Conservation (phyloP, 2,113 vertebrate genomes). For the Gymnogyps californianus region DNA sequence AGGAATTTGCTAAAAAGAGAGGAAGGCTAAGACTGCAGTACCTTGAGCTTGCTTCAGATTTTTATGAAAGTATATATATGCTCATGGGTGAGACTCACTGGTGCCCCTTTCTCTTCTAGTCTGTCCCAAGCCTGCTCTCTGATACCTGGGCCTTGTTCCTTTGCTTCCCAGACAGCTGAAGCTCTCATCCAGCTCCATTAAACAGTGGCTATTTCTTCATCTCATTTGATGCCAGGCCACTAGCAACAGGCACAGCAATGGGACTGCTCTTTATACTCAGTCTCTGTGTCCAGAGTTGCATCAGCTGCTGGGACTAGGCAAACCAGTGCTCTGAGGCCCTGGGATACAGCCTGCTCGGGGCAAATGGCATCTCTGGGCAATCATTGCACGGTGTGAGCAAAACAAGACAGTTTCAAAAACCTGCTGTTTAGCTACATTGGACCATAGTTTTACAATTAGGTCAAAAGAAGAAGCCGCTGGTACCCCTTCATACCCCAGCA, state of each 20-base stretch:
- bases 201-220: not conserved
- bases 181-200: not conserved
- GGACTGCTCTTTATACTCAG: not conserved
- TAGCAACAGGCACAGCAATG: not conserved
- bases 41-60: not conserved
- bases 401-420: not conserved
- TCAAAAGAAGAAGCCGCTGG: not conserved
- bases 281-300: not conserved
- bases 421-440: not conserved
- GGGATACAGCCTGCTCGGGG: not conserved
- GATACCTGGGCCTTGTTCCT: not conserved
- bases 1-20: not conserved
- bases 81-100: not conserved
- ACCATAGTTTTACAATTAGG: not conserved
- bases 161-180: not conserved
- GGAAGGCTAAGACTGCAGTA: not conserved
- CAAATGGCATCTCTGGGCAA: not conserved
- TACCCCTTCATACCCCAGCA: not conserved
- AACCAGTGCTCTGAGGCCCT: not conserved
- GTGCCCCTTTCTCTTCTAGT: not conserved
- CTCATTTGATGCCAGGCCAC: not conserved
- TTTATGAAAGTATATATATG: not conserved
- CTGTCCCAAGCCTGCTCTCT: not conserved
- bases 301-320: not conserved
- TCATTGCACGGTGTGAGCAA: not conserved